Base-by-base conservation (phyloP, 2,888 invertebrate genomes). In the Blastobasis lacticolella region DNA sequence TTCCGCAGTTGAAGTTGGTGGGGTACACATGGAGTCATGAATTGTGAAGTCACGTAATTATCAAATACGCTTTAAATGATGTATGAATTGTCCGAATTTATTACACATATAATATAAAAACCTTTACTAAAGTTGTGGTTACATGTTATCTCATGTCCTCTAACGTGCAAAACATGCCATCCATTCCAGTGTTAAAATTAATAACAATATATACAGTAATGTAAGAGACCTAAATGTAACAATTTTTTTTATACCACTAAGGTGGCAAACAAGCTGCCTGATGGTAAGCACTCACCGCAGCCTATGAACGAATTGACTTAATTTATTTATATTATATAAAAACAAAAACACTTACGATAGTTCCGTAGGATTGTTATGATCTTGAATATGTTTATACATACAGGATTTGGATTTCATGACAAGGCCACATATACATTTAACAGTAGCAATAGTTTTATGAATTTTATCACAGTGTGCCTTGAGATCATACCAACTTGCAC, bases 381-480 rank as follows among this genome's bases (percentile, higher is more conserved):
- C 88, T 55, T 87, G 80, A 42, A 89, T 77, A 62, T 90, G 90
- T 67, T 89, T 88, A 59, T 89, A 89, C 64, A 90, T 78, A 45
- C 85, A 83, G 9, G 89, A 86, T 66, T 89, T 86, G 7, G 89
- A 89, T 56, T 86, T 86, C 9, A 90, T 73, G 4, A 78, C 74
- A 42, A 86, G 80, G 5, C 89, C 89, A 61, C 90, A 90, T 38
- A 71, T 67, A 61, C 90, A 90, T 48, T 75, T 68, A 0, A 89
- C 88, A 10, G 80, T 69, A 0, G 89, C 85, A 41, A 72, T 57
- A 38, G 69, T 69, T 42, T 81, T 72, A 52, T 90, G 89, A 10
- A 52, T 51, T 41, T 59, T 62, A 54, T 79, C 72, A 56, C 78
- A 79, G 57, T 90, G 90, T 0, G 72, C 58, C 53, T 80, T 82